phyloP scores from a whole-genome alignment of 2,888 invertebrate species.

The Parnassius glacialis region DNA sequence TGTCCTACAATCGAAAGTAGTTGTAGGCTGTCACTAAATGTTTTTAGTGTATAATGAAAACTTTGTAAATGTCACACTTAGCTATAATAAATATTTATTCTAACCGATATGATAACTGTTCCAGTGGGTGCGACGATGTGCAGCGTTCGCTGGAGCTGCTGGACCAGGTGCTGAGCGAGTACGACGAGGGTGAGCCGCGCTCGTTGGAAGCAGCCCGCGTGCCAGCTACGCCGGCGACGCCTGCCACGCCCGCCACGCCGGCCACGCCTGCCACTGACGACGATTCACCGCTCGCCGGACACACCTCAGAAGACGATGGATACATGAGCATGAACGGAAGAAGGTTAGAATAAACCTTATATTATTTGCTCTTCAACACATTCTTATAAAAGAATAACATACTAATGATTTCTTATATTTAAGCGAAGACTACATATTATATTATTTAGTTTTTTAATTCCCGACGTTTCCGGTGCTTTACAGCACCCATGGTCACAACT shows the following conservation, averaged over 20 bases:
- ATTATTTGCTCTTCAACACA: too few relatives aligned
- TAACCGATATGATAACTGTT: slow-evolving; percentile 43
- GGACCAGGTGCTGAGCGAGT: slow-evolving; percentile 94
- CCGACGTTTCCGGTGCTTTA: too few relatives aligned
- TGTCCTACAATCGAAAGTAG: too few relatives aligned
- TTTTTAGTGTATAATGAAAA: too few relatives aligned
- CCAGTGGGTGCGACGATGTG: slow-evolving; percentile 91
- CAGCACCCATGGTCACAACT: too few relatives aligned
- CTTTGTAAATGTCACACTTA: too few relatives aligned
- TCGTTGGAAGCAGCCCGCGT: slow-evolving; percentile 74
- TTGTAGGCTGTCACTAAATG: too few relatives aligned
- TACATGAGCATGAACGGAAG: slow-evolving; percentile 96
- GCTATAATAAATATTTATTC: too few relatives aligned
- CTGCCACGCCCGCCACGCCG: slow-evolving; percentile 73
- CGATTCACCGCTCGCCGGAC: slow-evolving; percentile 89
- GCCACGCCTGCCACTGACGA: slow-evolving; percentile 83
- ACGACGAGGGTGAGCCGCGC: slow-evolving; percentile 87
- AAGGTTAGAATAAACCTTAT: slow-evolving; percentile 62
- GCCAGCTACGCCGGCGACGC: slow-evolving; percentile 55
- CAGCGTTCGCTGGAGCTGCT: slow-evolving; percentile 93
- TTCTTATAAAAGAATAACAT: too few relatives aligned
- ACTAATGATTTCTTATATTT: too few relatives aligned
- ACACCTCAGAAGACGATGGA: slow-evolving; percentile 94
- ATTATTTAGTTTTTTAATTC: too few relatives aligned
- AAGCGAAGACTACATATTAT: too few relatives aligned